Percentiles rank a stretch among this genome's conserved stretches.
phyloP scores from a whole-genome alignment of 2,888 invertebrate genomes.

The Mythimna loreyi region DNA sequence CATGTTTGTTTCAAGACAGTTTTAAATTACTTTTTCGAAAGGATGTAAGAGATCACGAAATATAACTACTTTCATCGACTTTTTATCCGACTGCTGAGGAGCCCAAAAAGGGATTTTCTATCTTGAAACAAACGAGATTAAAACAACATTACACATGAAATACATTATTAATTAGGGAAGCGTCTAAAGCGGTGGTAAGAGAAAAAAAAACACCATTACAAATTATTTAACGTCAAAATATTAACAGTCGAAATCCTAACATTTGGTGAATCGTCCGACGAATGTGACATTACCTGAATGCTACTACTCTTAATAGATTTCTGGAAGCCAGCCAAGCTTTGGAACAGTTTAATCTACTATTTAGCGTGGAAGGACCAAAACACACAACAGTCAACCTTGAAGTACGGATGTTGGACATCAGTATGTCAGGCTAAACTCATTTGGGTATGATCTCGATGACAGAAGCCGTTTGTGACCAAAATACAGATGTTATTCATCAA shows the following conservation, averaged over 20 bases:
- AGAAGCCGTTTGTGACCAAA: neutral
- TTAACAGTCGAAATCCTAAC: constrained; percentile 67
- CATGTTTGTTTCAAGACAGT: constrained; percentile 43
- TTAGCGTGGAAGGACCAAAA: neutral
- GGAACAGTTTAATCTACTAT: neutral
- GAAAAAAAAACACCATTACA: constrained; percentile 72
- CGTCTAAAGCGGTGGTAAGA: constrained; percentile 76
- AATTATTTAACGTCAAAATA: constrained; percentile 75
- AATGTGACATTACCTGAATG: constrained; percentile 25
- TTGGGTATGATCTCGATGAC: neutral
- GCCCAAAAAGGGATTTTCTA: neutral
- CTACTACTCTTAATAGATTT: neutral
- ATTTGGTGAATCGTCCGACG: constrained; percentile 34
- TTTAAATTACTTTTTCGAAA: neutral
- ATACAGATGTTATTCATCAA: neutral
- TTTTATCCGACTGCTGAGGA: neutral
- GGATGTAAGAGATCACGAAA: neutral
- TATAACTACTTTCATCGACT: neutral
- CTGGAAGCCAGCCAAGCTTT: neutral
- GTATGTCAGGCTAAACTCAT: no score
- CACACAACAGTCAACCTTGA: neutral
- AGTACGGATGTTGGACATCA: neutral
- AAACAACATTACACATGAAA: constrained; percentile 58
- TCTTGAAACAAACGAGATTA: constrained; percentile 53
- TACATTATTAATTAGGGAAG: constrained; percentile 73